phyloP scores from a whole-genome alignment of 2,888 invertebrate species.

The Apodemia duryi region DNA sequence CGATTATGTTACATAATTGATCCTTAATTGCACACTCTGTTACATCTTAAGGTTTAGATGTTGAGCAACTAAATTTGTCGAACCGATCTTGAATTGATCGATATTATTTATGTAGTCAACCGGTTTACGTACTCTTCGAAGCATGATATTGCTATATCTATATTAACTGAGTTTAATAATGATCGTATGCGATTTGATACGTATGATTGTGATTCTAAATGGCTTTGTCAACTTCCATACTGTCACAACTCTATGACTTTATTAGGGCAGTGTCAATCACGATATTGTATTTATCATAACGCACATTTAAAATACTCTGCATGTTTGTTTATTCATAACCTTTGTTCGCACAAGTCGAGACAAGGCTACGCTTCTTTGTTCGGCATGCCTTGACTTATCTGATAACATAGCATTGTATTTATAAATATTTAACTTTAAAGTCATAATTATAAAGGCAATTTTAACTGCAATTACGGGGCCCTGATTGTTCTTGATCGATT shows the following conservation, averaged over 20 bases:
- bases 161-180: no score
- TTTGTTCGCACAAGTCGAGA: slow-evolving; percentile 17
- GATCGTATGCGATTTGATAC: no score
- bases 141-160: no score
- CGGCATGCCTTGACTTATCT: slow-evolving; percentile 1
- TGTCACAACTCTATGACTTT: background rate
- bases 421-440: background rate
- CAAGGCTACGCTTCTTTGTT: slow-evolving; percentile 20
- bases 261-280: slow-evolving; percentile 14
- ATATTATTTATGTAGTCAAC: no score
- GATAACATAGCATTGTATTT: background rate
- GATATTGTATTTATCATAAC: slow-evolving; percentile 11
- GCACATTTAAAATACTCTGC: slow-evolving; percentile 15
- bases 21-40: no score
- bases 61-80: no score
- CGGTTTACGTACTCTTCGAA: no score
- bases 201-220: background rate
- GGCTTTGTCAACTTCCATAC: background rate
- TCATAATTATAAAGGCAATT: background rate
- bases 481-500: no score
- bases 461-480: background rate
- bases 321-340: slow-evolving; percentile 21
- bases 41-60: no score
- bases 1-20: no score
- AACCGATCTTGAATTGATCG: no score